phyloP scores from a whole-genome alignment of 2,888 invertebrate genomes.

The Drosophila putrida region DNA sequence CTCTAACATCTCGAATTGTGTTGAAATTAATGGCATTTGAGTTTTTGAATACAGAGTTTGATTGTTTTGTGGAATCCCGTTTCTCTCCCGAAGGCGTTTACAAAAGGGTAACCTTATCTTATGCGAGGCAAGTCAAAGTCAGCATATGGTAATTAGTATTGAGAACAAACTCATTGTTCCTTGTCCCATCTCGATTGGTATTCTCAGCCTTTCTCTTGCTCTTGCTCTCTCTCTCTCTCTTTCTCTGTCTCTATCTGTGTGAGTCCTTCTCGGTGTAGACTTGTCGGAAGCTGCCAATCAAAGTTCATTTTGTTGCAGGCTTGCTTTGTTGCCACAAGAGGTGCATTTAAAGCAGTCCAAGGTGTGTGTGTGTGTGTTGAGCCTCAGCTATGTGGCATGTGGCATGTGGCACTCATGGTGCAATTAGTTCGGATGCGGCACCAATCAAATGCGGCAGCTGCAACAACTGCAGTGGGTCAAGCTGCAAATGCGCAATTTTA shows the following conservation, averaged over 20 bases:
- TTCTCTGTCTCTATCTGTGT: background rate
- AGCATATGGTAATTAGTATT: constrained; percentile 29
- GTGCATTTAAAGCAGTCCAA: constrained; percentile 12
- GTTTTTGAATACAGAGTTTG: constrained; percentile 1
- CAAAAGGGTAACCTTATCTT: background rate
- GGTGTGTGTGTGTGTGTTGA: constrained; percentile 9
- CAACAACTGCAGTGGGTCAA: constrained; percentile 33
- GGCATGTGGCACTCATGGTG: constrained; percentile 36
- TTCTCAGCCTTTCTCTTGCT: background rate
- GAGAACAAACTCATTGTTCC: constrained; percentile 1
- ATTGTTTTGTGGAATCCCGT: background rate
- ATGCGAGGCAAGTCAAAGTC: constrained; percentile 17
- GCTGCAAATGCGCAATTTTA: constrained; percentile 53
- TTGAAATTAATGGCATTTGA: constrained; percentile 3
- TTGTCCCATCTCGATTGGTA: background rate
- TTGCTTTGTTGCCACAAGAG: constrained; percentile 31
- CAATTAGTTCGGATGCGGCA: constrained; percentile 52
- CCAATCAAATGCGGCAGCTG: constrained; percentile 49
- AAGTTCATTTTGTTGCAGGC: constrained; percentile 38
- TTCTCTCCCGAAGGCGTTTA: background rate
- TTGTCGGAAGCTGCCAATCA: constrained; percentile 49
- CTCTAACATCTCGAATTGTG: background rate
- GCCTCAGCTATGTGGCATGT: constrained; percentile 20
- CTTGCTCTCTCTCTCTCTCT: background rate
- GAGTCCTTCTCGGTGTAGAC: background rate